phyloP scores from a whole-genome alignment of 1,140 invertebrate genomes.

The Drosophila santomea region DNA sequence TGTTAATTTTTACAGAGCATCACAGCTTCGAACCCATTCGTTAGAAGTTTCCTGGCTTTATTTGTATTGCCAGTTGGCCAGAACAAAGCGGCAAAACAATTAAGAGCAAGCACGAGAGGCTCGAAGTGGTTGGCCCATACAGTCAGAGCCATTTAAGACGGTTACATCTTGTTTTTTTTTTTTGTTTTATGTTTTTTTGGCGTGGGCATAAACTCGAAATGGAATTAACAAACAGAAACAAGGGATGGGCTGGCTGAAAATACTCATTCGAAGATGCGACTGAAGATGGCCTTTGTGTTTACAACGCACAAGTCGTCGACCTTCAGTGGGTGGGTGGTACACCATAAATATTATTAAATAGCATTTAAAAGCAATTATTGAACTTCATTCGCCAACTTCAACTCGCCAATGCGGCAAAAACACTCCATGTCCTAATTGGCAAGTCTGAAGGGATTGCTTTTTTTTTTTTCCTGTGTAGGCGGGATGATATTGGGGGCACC shows the following conservation, averaged over 20 bases:
- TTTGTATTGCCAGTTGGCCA: constrained; percentile 12
- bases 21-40: not conserved
- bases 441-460: not conserved
- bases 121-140: constrained; percentile 13
- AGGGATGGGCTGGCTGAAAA: constrained; percentile 20
- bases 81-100: constrained; percentile 25
- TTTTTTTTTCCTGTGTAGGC: not conserved
- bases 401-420: too few relatives aligned
- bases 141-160: constrained; percentile 19
- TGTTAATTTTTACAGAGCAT: not conserved
- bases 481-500: constrained; percentile 9
- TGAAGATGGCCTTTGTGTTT: constrained; percentile 23
- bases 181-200: constrained; percentile 9
- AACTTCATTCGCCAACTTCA: too few relatives aligned
- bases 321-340: constrained; percentile 16
- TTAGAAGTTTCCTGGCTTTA: not conserved
- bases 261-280: constrained; percentile 19
- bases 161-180: constrained; percentile 13
- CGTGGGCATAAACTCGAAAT: constrained; percentile 17
- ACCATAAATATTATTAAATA: not conserved
- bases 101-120: constrained; percentile 8
- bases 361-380: too few relatives aligned
- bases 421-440: too few relatives aligned
- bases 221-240: constrained; percentile 6
- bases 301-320: constrained; percentile 23